Base-by-base conservation (phyloP, 2,113 vertebrate genomes). In the Anthoscopus minutus region DNA sequence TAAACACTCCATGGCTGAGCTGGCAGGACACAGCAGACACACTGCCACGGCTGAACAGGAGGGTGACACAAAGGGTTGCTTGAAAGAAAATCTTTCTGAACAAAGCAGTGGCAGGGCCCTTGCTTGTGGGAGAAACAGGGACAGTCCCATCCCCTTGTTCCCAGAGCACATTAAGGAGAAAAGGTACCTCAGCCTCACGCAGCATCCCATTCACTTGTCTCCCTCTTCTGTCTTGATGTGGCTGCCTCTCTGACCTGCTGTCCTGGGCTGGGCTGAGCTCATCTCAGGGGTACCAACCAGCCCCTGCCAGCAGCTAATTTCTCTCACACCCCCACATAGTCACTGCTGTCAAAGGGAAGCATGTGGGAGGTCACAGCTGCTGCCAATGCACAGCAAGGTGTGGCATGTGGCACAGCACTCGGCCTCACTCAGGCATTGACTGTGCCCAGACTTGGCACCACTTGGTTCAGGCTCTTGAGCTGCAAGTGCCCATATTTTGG, bases 1-100 rank as follows among this genome's bases (percentile, higher is more conserved):
- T 97, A 97, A 98, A 97, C 97, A 97, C 94, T 96, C 95, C 92
- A 78, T 91, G 96, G 95, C 97, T 96, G 96, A 97, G 96, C 97
- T 98, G 97, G 96, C 97, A 97, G 96, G 96, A 91, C 77, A 50
- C 92, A 95, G 95, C 86, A 82, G 94, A 91, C 16, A 12, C 42
- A 16, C 21, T 28, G 56, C 93, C 45, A 22, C 1, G 3, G 86
- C 91, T 24, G 83, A 96, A 86, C 1, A 0, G 80, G 94, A 81
- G 70, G 72, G 62, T 79, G 96, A 95, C 96, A 94, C 86, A 96
- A 97, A 96, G 85, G 60, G 50, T 70, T 79, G 88, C 94, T 96
- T 95, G 90, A 94, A 92, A 94, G 92, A 77, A 96, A 96, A 92
- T 89, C 82, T 91, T 92, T 90, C 80, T 66, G 54, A 92, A 86